Conservation (phyloP, 2,888 invertebrate genomes). For the Linnaemya vulpina region DNA sequence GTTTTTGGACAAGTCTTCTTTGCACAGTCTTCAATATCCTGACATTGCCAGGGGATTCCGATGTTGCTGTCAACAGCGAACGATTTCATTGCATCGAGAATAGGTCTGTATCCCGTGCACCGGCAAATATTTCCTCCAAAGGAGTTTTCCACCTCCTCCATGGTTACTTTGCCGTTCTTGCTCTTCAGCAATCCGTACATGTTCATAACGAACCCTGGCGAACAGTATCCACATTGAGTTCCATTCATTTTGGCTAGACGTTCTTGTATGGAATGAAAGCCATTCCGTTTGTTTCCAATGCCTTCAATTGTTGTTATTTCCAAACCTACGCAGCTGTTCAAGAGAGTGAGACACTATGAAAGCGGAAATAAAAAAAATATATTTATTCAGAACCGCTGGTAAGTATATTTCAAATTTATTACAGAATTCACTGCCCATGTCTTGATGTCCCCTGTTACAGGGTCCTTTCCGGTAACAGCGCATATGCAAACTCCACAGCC, state of each 20-base stretch:
- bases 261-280: constrained; percentile 88
- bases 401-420: constrained; percentile 75
- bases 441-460: constrained; percentile 82
- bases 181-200: constrained; percentile 85
- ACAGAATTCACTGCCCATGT: constrained; percentile 87
- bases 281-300: constrained; percentile 86
- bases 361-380: neutral
- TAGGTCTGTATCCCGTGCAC: constrained; percentile 91
- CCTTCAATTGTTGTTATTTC: constrained; percentile 89
- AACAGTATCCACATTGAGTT: constrained; percentile 90
- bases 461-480: constrained; percentile 79
- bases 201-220: constrained; percentile 90
- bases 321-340: constrained; percentile 87
- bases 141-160: constrained; percentile 88
- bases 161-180: constrained; percentile 84
- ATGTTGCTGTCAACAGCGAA: constrained; percentile 86
- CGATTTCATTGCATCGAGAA: constrained; percentile 90
- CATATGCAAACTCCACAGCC: constrained; percentile 87
- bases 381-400: neutral
- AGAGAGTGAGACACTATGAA: constrained; percentile 86
- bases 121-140: constrained; percentile 91
- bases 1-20: constrained; percentile 83
- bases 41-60: constrained; percentile 82
- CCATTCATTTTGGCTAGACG: constrained; percentile 87
- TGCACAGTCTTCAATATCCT: constrained; percentile 83